phyloP scores from a whole-genome alignment of 2,888 invertebrate genomes.

The Atethmia centrago region DNA sequence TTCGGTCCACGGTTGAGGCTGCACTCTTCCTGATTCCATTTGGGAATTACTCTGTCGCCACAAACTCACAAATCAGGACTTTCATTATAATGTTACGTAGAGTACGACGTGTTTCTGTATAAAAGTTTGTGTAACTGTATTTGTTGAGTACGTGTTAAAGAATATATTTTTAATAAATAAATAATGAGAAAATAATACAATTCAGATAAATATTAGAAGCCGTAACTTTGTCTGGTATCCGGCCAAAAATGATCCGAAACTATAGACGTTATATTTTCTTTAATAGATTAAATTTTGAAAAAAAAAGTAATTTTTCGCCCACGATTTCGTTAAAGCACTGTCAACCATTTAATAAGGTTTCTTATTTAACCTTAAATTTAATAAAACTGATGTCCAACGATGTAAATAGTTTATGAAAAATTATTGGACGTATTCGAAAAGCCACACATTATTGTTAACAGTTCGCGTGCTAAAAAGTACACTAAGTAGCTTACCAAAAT shows the following conservation, averaged over 20 bases:
- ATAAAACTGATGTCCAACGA: not conserved
- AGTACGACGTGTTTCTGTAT: slow-evolving; percentile 45
- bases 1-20: slow-evolving; percentile 84
- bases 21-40: slow-evolving; percentile 90
- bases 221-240: not conserved
- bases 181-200: not conserved
- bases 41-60: slow-evolving; percentile 88
- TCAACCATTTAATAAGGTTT: not conserved
- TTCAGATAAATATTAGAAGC: not conserved
- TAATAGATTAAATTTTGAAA: no score
- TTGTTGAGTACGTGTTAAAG: not conserved
- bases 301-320: no score
- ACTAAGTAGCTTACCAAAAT: not conserved
- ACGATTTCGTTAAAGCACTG: not conserved
- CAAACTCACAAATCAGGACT: slow-evolving; percentile 88
- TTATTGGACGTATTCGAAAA: not conserved
- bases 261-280: no score
- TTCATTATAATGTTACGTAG: slow-evolving; percentile 79
- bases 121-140: not conserved
- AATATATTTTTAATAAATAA: not conserved
- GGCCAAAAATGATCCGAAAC: not conserved
- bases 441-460: not conserved
- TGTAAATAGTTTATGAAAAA: not conserved
- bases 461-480: not conserved
- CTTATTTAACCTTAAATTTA: not conserved